These are phyloP conservation scores for Cancer borealis DNA, from an alignment of 2,888 invertebrate species.

Conservation along the genomic window DNA sequence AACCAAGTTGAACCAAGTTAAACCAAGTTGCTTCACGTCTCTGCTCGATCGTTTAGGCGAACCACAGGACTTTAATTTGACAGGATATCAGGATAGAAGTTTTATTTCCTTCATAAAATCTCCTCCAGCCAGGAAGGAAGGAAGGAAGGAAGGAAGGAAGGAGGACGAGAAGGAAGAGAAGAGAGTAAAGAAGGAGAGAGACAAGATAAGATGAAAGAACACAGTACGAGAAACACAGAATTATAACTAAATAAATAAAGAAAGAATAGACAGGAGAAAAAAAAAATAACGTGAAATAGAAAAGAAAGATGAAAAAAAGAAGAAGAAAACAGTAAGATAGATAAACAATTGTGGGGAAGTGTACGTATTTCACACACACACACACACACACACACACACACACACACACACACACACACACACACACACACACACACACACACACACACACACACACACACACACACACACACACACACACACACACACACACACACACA, in stretches of 20 bases:
- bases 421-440: not conserved
- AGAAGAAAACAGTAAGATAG: not conserved
- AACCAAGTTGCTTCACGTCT: not conserved
- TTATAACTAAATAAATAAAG: not conserved
- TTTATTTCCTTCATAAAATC: slow-evolving; percentile 55
- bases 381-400: not conserved
- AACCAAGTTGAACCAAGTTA: no score
- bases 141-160: not conserved
- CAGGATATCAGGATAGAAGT: slow-evolving; percentile 50
- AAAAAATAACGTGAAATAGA: not conserved
- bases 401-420: not conserved
- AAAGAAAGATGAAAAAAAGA: not conserved
- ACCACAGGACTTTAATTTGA: slow-evolving; percentile 54
- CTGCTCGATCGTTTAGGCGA: not conserved
- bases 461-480: not conserved
- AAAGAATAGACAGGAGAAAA: not conserved
- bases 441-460: not conserved
- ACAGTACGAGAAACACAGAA: not conserved
- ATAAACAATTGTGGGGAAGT: not conserved
- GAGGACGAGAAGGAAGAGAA: slow-evolving; percentile 22
- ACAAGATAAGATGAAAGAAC: not conserved
- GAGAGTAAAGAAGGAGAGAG: slow-evolving; percentile 6
- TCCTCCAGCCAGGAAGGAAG: not conserved
- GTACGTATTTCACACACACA: not conserved
- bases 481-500: not conserved